A percentile compares a stretch with the other conserved stretches of the same genome.
These are phyloP conservation scores for Cygnus buccinator DNA, from an alignment of 2,113 vertebrate genomes.

Conservation along the genomic window DNA sequence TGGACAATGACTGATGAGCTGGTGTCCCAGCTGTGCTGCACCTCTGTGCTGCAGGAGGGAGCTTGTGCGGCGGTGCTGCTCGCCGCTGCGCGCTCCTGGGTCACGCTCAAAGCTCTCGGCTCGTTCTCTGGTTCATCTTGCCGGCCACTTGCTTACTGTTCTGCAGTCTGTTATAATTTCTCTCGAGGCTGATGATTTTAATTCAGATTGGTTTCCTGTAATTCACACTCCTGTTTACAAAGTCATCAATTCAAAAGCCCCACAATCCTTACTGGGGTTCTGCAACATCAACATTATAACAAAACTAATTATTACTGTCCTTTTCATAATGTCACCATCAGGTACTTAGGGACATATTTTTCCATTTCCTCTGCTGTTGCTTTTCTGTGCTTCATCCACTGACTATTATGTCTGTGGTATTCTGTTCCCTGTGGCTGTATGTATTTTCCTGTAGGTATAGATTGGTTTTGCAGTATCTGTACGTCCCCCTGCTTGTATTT, in stretches of 20 bases:
- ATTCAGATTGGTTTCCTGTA: not conserved
- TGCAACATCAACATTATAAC: not conserved
- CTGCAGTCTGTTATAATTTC: fast-evolving
- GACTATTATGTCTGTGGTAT: fast-evolving
- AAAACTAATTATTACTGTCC: not conserved
- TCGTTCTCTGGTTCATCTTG: fast-evolving
- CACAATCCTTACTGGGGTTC: not conserved
- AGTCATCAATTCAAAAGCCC: not conserved
- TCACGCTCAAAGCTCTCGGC: not conserved
- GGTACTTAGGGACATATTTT: not conserved
- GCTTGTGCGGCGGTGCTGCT: not conserved
- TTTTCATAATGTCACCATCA: fast-evolving
- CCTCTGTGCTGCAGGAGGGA: not conserved
- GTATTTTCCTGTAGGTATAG: not conserved
- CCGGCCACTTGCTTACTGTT: fast-evolving
- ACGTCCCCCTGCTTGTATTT: not conserved
- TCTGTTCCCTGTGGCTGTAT: fast-evolving
- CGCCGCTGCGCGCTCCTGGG: fast-evolving
- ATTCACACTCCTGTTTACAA: not conserved
- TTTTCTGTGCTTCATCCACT: not conserved
- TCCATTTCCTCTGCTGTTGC: not conserved
- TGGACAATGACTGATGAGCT: not conserved
- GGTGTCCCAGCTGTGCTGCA: not conserved
- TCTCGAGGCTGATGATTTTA: not conserved
- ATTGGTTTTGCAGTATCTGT: not conserved